These are phyloP conservation scores for Meloe dianella DNA, from an alignment of 2,888 invertebrate genomes.

Conservation along the genomic window DNA sequence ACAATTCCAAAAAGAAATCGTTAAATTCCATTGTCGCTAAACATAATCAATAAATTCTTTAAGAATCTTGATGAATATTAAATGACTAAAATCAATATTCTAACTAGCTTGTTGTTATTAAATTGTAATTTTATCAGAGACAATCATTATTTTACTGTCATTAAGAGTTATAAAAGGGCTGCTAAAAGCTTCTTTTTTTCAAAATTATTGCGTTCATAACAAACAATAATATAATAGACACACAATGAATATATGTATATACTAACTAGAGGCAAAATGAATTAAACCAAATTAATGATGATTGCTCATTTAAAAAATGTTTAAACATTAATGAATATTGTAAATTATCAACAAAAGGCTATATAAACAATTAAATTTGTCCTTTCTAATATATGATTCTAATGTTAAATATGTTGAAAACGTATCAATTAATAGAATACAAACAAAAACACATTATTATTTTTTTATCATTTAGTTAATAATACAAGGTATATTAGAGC, in stretches of 20 bases:
- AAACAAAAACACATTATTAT: constrained; percentile 10
- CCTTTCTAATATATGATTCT: constrained; percentile 13
- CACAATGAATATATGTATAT: constrained; percentile 1
- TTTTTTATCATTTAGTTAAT: neutral
- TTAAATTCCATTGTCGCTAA: constrained; percentile 45
- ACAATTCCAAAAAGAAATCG: constrained; percentile 42
- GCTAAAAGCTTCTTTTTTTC: constrained; percentile 49
- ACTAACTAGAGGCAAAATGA: constrained; percentile 15
- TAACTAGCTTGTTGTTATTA: constrained; percentile 43
- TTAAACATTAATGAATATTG: constrained; percentile 9
- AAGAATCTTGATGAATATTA: constrained; percentile 10
- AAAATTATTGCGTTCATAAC: constrained; percentile 47
- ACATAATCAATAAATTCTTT: constrained; percentile 46
- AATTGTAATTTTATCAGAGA: constrained; percentile 27
- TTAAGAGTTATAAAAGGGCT: constrained; percentile 46
- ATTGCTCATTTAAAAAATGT: constrained; percentile 27
- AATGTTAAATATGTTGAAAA: constrained; percentile 13
- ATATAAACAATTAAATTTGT: constrained; percentile 16
- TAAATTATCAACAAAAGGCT: neutral
- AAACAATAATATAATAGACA: constrained; percentile 38
- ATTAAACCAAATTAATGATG: constrained; percentile 28
- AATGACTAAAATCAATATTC: constrained; percentile 41
- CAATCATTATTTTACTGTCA: constrained; percentile 40
- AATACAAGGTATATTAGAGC: constrained; percentile 12
- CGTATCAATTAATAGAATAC: constrained; percentile 19